Evolutionary conservation across 2,113 vertebrate genomes (phyloP).

Genomic region (Thamnaconus septentrionalis): DNA sequence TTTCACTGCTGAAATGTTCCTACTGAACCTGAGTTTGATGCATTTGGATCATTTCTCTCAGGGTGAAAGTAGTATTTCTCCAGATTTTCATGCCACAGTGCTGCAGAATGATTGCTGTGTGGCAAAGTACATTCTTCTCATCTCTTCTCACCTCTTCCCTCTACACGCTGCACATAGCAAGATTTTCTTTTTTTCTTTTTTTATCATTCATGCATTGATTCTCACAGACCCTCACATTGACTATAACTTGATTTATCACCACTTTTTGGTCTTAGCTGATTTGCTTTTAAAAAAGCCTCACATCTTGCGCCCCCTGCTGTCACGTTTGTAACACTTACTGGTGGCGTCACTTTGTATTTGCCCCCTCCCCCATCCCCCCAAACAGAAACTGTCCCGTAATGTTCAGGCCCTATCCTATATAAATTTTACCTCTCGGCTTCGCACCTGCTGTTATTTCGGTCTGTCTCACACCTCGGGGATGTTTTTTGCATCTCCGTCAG

Average conservation of each 20-base stretch:
- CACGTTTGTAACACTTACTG: constrained; percentile 8
- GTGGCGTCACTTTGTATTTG: background rate
- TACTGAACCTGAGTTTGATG: too few species aligned
- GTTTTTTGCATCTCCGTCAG: background rate
- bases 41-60: too few species aligned
- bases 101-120: too few species aligned
- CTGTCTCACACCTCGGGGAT: background rate
- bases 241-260: background rate
- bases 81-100: too few species aligned
- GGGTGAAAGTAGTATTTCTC: too few species aligned
- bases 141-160: too few species aligned
- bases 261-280: background rate
- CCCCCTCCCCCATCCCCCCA: background rate
- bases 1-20: too few species aligned
- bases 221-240: constrained; percentile 25
- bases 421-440: too few species aligned
- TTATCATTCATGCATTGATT: constrained; percentile 31
- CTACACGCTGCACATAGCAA: background rate
- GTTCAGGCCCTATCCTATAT: background rate
- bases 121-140: too few species aligned
- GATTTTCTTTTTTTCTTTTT: background rate
- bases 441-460: background rate
- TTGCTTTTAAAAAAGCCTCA: constrained; percentile 1
- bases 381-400: too few species aligned
- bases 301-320: constrained; percentile 61